Evolutionary conservation across 2,888 invertebrate genomes (phyloP).

Genomic region (Aromia moschata): DNA sequence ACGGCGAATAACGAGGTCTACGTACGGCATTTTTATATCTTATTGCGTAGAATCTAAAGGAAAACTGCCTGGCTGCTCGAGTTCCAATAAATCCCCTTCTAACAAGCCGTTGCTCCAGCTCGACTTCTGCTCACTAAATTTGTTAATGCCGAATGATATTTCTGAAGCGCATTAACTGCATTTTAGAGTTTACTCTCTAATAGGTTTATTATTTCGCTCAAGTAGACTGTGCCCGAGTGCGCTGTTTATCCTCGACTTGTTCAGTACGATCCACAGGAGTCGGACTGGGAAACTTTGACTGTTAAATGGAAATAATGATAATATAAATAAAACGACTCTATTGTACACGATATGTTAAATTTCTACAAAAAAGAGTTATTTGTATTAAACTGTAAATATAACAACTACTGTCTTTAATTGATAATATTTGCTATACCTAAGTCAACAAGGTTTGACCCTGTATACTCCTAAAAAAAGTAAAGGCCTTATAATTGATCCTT

Average conservation of each 20-base stretch:
- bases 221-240: constrained; percentile 9
- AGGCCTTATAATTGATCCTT: too few relatives aligned
- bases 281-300: neutral
- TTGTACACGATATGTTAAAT: too few relatives aligned
- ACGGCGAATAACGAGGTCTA: neutral
- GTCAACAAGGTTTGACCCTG: too few relatives aligned
- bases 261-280: neutral
- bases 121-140: constrained; percentile 5
- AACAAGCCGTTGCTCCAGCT: neutral
- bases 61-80: constrained; percentile 4
- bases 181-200: constrained; percentile 13
- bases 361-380: too few relatives aligned
- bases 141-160: constrained; percentile 11
- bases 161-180: constrained; percentile 11
- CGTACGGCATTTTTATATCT: constrained; percentile 1
- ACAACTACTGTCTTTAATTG: too few relatives aligned
- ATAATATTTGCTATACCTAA: too few relatives aligned
- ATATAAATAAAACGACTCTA: neutral
- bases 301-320: too few relatives aligned
- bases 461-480: too few relatives aligned
- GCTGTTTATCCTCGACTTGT: constrained; percentile 4
- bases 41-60: neutral
- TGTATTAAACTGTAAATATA: too few relatives aligned
- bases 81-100: constrained; percentile 7
- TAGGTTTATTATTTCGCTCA: constrained; percentile 18